These are phyloP conservation scores for Aurelia sp. DNA, from an alignment of 30 jellyfish, hydroid and myxozoan species.

Conservation along the genomic window DNA sequence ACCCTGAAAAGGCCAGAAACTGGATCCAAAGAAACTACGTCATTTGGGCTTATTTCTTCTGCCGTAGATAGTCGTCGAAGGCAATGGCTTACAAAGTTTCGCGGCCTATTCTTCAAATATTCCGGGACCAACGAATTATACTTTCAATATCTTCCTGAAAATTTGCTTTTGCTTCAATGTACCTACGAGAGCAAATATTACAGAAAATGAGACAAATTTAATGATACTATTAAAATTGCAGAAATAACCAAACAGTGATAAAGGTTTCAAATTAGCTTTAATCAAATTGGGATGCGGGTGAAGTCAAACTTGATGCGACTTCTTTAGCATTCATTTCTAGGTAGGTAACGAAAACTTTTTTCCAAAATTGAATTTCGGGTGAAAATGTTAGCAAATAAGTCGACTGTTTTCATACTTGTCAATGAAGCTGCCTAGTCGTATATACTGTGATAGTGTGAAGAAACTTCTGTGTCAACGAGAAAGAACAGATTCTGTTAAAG, in stretches of 20 bases:
- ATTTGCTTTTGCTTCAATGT: background rate
- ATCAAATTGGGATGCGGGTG: too few species aligned
- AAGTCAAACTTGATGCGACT: too few species aligned
- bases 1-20: slow-evolving; percentile 9
- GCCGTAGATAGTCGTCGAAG: background rate
- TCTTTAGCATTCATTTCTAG: too few species aligned
- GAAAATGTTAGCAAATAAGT: too few species aligned
- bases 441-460: too few species aligned
- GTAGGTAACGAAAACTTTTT: too few species aligned
- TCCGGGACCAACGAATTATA: slow-evolving; percentile 18
- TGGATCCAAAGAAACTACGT: slow-evolving; percentile 5
- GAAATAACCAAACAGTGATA: background rate
- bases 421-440: too few species aligned
- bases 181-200: background rate
- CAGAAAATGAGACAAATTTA: too few species aligned
- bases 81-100: slow-evolving; percentile 9
- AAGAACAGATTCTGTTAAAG: too few species aligned
- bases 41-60: background rate
- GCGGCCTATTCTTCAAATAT: slow-evolving; percentile 10
- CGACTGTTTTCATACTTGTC: too few species aligned
- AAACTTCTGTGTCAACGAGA: too few species aligned
- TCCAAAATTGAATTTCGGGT: too few species aligned
- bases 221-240: background rate
- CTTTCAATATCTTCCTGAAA: slow-evolving; percentile 8
- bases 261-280: background rate